Evolutionary conservation across 2,888 invertebrate genomes (phyloP).

Genomic region (Sinohyriopsis cumingii): DNA sequence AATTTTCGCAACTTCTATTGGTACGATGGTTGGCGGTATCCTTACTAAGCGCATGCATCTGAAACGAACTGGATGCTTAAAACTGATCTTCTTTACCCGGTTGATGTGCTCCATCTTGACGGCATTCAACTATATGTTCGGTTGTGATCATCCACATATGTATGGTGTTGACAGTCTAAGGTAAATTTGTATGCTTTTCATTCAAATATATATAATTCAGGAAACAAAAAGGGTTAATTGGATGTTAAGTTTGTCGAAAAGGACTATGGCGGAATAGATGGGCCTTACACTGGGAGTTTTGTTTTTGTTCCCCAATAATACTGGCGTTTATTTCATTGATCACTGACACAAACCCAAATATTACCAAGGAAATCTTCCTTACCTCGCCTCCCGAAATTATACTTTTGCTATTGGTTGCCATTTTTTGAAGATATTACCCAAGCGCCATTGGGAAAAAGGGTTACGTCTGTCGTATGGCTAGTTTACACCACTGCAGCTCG

Average conservation of each 20-base stretch:
- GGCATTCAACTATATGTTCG: conserved; percentile 31
- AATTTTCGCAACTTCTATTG: conserved; percentile 30
- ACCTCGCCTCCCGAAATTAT: no score
- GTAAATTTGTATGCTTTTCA: neutral
- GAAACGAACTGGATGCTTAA: conserved; percentile 28
- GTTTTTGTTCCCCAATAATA: neutral
- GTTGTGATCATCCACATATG: conserved; percentile 36
- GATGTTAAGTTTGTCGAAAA: no score
- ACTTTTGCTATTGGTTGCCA: no score
- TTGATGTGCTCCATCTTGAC: conserved; percentile 11
- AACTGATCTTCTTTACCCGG: conserved; percentile 27
- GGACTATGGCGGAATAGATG: no score
- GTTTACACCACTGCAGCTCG: no score
- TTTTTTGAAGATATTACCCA: no score
- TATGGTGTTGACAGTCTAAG: conserved; percentile 5
- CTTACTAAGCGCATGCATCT: conserved; percentile 32
- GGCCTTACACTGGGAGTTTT: no score
- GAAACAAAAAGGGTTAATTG: no score
- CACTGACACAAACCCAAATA: no score
- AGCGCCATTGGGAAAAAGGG: no score
- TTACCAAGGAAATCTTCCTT: no score
- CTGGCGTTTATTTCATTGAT: neutral
- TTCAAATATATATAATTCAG: neutral
- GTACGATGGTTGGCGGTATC: conserved; percentile 42
- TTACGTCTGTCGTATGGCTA: no score